Evolutionary conservation across 2,888 invertebrate genomes (phyloP), one percentile per base, ranked within the genome.

Genomic region (Iselma pallidipennis): DNA sequence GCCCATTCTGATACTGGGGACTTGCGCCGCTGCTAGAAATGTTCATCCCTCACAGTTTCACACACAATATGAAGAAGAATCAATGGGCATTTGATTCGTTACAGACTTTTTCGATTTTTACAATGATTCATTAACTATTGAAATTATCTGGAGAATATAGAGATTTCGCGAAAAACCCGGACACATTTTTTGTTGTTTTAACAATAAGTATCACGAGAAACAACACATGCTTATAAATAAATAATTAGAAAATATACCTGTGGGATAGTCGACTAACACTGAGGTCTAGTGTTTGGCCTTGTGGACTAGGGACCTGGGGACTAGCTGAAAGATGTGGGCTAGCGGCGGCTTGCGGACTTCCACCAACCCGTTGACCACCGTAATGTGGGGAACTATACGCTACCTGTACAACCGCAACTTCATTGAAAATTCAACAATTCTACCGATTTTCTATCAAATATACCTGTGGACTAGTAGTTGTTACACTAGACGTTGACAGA

Each of bases 251-350:
- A 26, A 48, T 49, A 31, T 57, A 93, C 92, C 93, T 92, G 86
- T 92, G 92, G 80, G 90, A 89, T 82, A 93, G 87, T 82, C 92
- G 87, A 82, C 91, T 92, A 74, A 94, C 93, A 83, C 93, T 93
- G 81, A 94, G 88, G 85, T 94, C 94, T 81, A 94, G 86, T 75
- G 94, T 94, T 82, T 94, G 94, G 75, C 94, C 94, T 84, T 94
- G 94, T 67, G 94, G 94, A 85, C 93, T 94, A 78, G 94, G 93
- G 83, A 93, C 93, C 85, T 93, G 92, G 69, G 93, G 93, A 84
- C 93, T 93, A 78, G 92, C 90, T 71, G 92, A 89, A 73, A 90
- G 87, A 79, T 90, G 89, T 68, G 94, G 94, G 82, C 92, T 93
- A 69, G 92, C 90, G 71, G 92, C 92, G 63, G 92, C 92, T 82